Conservation (phyloP, 2,797 vertebrate species). For the Astyanax mexicanus region DNA sequence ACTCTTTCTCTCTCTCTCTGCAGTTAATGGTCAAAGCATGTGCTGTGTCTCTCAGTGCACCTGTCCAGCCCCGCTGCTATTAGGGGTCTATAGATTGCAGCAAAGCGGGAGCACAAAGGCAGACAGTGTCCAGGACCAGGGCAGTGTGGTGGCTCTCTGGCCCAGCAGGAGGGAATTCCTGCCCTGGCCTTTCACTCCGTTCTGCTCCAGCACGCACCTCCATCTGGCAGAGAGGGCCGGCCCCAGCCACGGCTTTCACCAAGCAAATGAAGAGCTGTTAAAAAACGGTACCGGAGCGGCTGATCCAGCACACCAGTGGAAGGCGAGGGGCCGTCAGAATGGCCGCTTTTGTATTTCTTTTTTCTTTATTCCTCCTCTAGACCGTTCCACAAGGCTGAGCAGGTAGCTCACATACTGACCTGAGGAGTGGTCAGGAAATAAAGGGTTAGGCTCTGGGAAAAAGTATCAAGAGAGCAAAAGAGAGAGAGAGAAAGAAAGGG, state of each 20-base stretch:
- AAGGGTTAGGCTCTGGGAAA: constrained; percentile 9
- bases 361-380: not conserved
- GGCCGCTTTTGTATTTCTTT: constrained; percentile 40
- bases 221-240: constrained; percentile 71
- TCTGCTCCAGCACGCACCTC: constrained; percentile 74
- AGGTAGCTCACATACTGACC: constrained; percentile 32
- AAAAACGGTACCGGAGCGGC: constrained; percentile 70
- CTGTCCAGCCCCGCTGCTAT: constrained; percentile 44
- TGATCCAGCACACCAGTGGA: constrained; percentile 47
- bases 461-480: too few relatives aligned
- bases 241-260: constrained; percentile 71
- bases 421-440: not conserved
- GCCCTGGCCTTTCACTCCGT: constrained; percentile 65
- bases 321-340: constrained; percentile 22
- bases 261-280: constrained; percentile 78
- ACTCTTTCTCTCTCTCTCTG: constrained; percentile 12
- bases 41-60: constrained; percentile 44
- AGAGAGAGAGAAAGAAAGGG: constrained; percentile 53
- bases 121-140: constrained; percentile 53
- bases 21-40: constrained; percentile 30
- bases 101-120: constrained; percentile 54
- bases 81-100: constrained; percentile 51
- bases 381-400: constrained; percentile 34
- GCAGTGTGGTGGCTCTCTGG: constrained; percentile 22
- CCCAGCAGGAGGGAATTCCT: constrained; percentile 78